These are phyloP conservation scores for Eupithecia abbreviata DNA, from an alignment of 2,888 invertebrate genomes.

Conservation along the genomic window DNA sequence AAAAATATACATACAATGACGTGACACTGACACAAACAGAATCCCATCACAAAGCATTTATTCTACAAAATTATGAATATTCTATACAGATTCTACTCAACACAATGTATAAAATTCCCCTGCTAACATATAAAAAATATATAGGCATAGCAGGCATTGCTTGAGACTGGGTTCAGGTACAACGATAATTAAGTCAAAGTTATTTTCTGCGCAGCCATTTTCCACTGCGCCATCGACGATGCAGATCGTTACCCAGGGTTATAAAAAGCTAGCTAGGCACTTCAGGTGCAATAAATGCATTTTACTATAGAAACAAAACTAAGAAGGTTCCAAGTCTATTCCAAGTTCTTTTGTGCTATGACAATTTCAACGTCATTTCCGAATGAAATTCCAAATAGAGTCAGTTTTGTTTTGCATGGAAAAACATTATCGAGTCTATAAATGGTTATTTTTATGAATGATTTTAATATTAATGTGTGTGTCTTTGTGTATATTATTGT, in stretches of 20 bases:
- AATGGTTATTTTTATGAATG: constrained; percentile 22
- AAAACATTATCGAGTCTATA: constrained; percentile 2
- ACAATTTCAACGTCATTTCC: constrained; percentile 8
- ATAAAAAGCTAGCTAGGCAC: neutral
- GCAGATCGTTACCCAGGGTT: constrained; percentile 7
- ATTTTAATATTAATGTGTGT: neutral
- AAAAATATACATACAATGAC: neutral
- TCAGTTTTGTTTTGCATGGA: constrained; percentile 17
- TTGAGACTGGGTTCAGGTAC: neutral
- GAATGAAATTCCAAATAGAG: constrained; percentile 6
- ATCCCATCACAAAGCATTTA: neutral
- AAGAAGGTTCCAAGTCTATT: constrained; percentile 15
- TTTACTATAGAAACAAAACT: neutral
- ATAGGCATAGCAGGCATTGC: neutral
- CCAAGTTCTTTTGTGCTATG: neutral
- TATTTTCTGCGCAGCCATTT: constrained; percentile 10
- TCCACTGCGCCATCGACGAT: constrained; percentile 4
- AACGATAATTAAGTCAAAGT: neutral
- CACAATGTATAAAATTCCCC: neutral
- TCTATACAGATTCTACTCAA: neutral
- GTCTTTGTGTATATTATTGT: neutral
- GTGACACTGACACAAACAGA: neutral
- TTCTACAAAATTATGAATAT: neutral
- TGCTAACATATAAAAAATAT: neutral
- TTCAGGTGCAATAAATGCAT: neutral